Conservation (phyloP, 2,797 vertebrate species). For the Aeoliscus strigatus region DNA sequence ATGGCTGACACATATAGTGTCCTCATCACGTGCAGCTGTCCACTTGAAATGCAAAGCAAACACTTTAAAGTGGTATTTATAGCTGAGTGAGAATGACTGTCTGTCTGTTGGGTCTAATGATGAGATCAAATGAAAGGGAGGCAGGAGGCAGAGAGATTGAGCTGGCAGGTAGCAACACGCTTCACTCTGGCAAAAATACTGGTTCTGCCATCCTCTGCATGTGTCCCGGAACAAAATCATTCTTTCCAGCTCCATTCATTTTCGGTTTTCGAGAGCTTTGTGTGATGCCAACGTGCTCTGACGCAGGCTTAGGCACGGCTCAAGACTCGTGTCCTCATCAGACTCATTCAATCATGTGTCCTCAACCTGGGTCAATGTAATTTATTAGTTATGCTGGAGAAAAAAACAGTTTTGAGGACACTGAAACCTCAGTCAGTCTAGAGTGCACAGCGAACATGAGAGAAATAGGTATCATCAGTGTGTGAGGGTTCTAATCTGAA, state of each 20-base stretch:
- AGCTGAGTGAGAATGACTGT: constrained; percentile 33
- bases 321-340: too few species aligned
- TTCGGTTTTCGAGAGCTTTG: constrained; percentile 22
- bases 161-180: constrained; percentile 34
- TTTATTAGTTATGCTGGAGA: too few species aligned
- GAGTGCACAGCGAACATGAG: too few species aligned
- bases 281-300: too few species aligned
- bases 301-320: too few species aligned
- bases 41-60: constrained; percentile 50
- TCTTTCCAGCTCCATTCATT: constrained; percentile 34
- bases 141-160: constrained; percentile 1
- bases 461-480: not conserved
- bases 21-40: constrained; percentile 58
- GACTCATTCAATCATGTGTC: not conserved
- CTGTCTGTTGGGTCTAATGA: constrained; percentile 28
- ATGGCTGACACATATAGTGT: constrained; percentile 51
- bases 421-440: too few species aligned
- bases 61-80: constrained; percentile 66
- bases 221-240: constrained; percentile 33
- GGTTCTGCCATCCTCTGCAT: constrained; percentile 42
- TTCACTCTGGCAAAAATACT: constrained; percentile 40
- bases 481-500: constrained; percentile 24
- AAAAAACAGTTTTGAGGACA: too few species aligned
- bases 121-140: constrained; percentile 21
- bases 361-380: constrained; percentile 8